phyloP scores from a whole-genome alignment of 2,888 invertebrate species.

The Aphrophora alni region DNA sequence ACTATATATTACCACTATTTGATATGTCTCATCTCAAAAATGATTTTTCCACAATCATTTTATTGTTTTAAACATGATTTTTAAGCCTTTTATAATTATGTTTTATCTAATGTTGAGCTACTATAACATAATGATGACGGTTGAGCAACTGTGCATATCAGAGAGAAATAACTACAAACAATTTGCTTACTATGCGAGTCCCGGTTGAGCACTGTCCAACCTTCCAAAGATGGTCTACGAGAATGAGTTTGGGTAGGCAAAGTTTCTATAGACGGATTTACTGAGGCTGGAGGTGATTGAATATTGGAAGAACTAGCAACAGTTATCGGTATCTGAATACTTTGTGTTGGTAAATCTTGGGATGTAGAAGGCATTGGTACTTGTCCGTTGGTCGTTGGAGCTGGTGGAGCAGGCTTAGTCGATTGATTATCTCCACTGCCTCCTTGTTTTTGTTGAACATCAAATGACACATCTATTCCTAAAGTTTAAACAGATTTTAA shows the following conservation, averaged over 20 bases:
- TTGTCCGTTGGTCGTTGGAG: neutral
- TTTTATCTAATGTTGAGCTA: too few relatives aligned
- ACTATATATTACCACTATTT: too few relatives aligned
- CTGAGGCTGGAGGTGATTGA: neutral
- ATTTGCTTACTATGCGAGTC: conserved; percentile 26
- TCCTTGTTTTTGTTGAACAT: conserved; percentile 15
- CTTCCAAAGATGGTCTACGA: conserved; percentile 11
- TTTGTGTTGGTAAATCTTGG: neutral
- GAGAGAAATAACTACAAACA: too few relatives aligned
- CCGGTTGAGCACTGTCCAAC: conserved; percentile 28
- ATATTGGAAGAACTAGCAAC: neutral
- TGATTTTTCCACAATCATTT: too few relatives aligned
- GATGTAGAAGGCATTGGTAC: neutral
- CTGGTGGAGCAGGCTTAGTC: neutral
- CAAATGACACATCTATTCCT: conserved; percentile 30
- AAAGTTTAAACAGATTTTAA: too few relatives aligned
- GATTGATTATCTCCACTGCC: neutral
- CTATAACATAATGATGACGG: too few relatives aligned
- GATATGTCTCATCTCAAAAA: too few relatives aligned
- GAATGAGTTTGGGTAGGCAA: neutral
- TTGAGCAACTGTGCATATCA: too few relatives aligned
- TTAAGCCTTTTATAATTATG: too few relatives aligned
- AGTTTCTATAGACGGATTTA: neutral
- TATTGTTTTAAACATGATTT: too few relatives aligned
- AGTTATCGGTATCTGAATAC: neutral